Evolutionary conservation across 1,140 invertebrate species (phyloP), one percentile per base, ranked within the genome.

Genomic region (Ostrea denselamellosa): DNA sequence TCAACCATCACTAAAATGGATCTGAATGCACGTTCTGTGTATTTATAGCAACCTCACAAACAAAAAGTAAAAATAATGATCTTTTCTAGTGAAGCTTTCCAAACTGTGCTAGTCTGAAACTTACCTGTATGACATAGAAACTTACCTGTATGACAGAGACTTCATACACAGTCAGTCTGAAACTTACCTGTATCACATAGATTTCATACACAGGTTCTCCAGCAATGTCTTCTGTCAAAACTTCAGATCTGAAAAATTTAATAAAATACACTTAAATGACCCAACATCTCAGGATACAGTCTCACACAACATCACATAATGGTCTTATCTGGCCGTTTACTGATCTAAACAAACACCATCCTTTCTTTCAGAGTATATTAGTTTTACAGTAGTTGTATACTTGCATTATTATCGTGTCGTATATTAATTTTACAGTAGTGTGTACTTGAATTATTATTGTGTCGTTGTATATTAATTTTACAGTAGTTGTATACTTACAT

Each of bases 121-220:
- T 90, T 68, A 93, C 93, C 91, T 95, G 94, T 82, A 95, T 91
- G n/a, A 95, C 93, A 85, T 91, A 91, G n/a, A n/a, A n/a, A n/a
- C n/a, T n/a, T n/a, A n/a, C n/a, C n/a, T n/a, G n/a, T n/a, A n/a
- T n/a, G n/a, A n/a, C n/a, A n/a, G n/a, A 89, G n/a, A 95, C 88
- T 89, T 95, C 95, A 65, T 93, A 89, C 12, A 95, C 94, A 86
- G 91, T 44, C 5, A 5, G 34, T 53, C 83, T 17, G 0, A 7
- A 8, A 87, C 89, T 90, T 68, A 93, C 93, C 91, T 95, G 94
- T 82, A 95, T 92, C 17, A 95, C 93, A 85, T 91, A 89, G n/a
- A 95, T 89, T 89, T 95, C 95, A 65, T 93, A 89, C 12, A 95
- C 94, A 86, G 91, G 90, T 87, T 95, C 95, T 54, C 94, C 94